Evolutionary conservation across 2,888 invertebrate species (phyloP).

Genomic region (Danaus chrysippus): DNA sequence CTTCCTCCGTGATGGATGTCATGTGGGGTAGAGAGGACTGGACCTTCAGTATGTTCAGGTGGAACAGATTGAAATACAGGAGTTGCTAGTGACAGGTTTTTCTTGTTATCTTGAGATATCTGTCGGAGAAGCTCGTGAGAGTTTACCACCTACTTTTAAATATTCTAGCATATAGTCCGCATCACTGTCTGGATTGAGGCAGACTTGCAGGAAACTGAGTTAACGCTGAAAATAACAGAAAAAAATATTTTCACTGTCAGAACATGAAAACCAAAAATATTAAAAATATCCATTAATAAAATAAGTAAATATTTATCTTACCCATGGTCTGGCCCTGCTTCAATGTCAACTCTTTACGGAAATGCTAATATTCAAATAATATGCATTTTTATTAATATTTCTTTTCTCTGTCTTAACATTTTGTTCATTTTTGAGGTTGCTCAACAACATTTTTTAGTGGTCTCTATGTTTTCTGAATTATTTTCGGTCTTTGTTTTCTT

Average conservation of each 20-base stretch:
- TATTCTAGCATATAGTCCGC: constrained; percentile 81
- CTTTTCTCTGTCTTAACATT: constrained; percentile 31
- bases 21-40: constrained; percentile 80
- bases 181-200: constrained; percentile 67
- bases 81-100: constrained; percentile 77
- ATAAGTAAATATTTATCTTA: constrained; percentile 41
- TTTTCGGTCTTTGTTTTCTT: constrained; percentile 50
- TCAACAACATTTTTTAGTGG: constrained; percentile 33
- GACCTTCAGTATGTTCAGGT: constrained; percentile 83
- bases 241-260: background rate
- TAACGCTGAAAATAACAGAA: constrained; percentile 67
- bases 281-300: background rate
- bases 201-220: constrained; percentile 81
- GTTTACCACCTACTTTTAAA: constrained; percentile 83
- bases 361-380: constrained; percentile 79
- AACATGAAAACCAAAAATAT: background rate
- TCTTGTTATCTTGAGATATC: constrained; percentile 80
- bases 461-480: constrained; percentile 33
- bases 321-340: constrained; percentile 78
- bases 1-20: constrained; percentile 81
- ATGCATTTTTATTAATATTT: constrained; percentile 42
- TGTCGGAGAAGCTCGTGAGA: constrained; percentile 84
- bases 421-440: constrained; percentile 53
- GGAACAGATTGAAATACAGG: constrained; percentile 82
- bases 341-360: constrained; percentile 76